These are phyloP conservation scores for Lacanobia oleracea DNA, from an alignment of 2,888 invertebrate species.

Conservation along the genomic window DNA sequence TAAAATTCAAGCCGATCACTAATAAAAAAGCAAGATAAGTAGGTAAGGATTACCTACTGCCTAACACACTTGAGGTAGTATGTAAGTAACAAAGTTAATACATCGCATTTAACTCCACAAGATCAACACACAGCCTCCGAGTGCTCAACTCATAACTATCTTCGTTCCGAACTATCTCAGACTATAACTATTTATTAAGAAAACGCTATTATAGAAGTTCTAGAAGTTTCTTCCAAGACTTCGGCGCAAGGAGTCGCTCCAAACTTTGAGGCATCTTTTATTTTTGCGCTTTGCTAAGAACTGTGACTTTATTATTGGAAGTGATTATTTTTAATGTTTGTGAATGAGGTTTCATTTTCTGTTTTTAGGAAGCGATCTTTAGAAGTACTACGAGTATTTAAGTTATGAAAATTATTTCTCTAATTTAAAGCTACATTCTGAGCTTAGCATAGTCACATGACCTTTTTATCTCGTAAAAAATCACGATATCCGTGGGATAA, in stretches of 20 bases:
- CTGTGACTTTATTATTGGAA: conserved; percentile 31
- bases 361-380: neutral
- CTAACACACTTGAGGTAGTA: no score
- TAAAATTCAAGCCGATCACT: no score
- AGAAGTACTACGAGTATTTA: no score
- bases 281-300: conserved; percentile 23
- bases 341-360: neutral
- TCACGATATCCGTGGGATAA: no score
- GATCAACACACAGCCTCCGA: conserved; percentile 15
- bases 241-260: conserved; percentile 22
- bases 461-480: no score
- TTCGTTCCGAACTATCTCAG: conserved; percentile 51
- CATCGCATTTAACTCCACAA: conserved; percentile 10
- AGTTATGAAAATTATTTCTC: no score
- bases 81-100: neutral
- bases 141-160: conserved; percentile 39
- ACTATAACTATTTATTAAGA: conserved; percentile 67
- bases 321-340: neutral
- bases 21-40: no score
- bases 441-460: no score
- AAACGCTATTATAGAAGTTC: conserved; percentile 57
- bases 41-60: no score
- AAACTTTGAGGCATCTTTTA: conserved; percentile 53
- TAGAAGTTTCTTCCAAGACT: conserved; percentile 44
- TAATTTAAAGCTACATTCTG: no score